Base-by-base conservation (phyloP, 2,888 invertebrate genomes). In the Neuroscelio doddi region DNA sequence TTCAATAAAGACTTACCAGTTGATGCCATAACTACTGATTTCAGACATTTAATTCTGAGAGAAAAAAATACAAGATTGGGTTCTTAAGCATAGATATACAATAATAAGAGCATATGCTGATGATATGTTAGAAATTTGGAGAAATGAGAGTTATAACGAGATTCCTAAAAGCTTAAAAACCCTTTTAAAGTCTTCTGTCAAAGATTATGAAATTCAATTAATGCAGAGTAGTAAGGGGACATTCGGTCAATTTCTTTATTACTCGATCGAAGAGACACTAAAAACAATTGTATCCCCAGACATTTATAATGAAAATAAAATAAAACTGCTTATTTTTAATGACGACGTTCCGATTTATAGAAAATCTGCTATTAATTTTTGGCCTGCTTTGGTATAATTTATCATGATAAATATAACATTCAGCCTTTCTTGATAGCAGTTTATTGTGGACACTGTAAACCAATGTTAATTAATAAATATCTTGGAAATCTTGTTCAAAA, bases 161-260 rank as follows among this genome's bases (percentile, higher is more conserved):
- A 12, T 59, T 5, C 58, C 58, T 9, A 30, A 46, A 30, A 45
- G 16, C 26, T 50, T 51, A 45, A 51, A 46, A 59, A 30, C 39
- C n/a, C 24, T 59, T 10, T 17, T 59, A 27, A 38, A 32, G 10
- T 51, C 46, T 32, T 7, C 24, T 1, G 39, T 38, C 9, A 29
- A 21, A 1, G 21, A 38, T n/a, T 21, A 46, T 2, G 24, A 46
- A 32, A 39, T 59, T n/a, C 7, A n/a, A 45, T 1, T 46, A 9
- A 59, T 59, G 51, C 32, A 51, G 26, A 59, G 46, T 14, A 32
- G 9, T 2, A 46, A 39, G 39, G 58, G 51, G 10, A 57, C 38
- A 17, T 50, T 51, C 21, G 58, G 58, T 8, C 10, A 45, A 2
- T 58, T 58, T 24, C 50, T 58, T 30, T 58, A 58, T 32, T 58